Evolutionary conservation across 2,113 vertebrate species (phyloP), one percentile per base, ranked within the genome.

Genomic region (Otus sunia): DNA sequence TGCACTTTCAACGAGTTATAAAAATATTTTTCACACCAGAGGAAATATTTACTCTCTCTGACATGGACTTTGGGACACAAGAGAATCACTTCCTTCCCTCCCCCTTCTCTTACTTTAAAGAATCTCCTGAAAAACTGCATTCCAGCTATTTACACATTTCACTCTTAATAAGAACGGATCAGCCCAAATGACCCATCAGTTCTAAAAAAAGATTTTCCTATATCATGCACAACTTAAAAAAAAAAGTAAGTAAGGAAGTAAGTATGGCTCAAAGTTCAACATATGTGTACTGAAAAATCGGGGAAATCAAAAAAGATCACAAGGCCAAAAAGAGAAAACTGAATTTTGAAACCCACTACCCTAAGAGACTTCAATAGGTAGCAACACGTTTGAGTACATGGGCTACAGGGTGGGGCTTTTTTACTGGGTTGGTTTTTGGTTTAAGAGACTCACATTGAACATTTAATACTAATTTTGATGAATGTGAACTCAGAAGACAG

Each of bases 101-200:
- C 88, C 87, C 86, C 29, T 62, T 80, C 93, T 84, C 85, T 77
- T 79, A 82, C 83, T 86, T 86, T 85, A 96, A 97, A 95, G 84
- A 90, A 93, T 95, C 94, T 97, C 94, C 94, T 97, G 96, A 96
- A 97, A 98, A 96, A 96, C 82, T 95, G 86, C 95, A 95, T 94
- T 97, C 96, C 94, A 83, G 95, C 86, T 98, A 97, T 97, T 97
- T 98, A 97, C 97, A 98, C 58, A 50, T 95, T 96, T 93, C 95
- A 90, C 80, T 94, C 94, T 86, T 53, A 91, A 12, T 84, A 78
- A 96, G 77, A 96, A 93, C 4, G 56, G 82, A 95, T 96, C 89
- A 88, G 86, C 45, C 69, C 94, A 81, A 97, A 69, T 36, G 66
- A 97, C 59, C 80, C 68, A 92, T 50, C 30, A 72, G 88, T 71